Percentiles rank a stretch among this genome's conserved stretches.
Evolutionary conservation across 2,888 invertebrate genomes (phyloP).

Genomic region (Cosmorhoe ocellata): DNA sequence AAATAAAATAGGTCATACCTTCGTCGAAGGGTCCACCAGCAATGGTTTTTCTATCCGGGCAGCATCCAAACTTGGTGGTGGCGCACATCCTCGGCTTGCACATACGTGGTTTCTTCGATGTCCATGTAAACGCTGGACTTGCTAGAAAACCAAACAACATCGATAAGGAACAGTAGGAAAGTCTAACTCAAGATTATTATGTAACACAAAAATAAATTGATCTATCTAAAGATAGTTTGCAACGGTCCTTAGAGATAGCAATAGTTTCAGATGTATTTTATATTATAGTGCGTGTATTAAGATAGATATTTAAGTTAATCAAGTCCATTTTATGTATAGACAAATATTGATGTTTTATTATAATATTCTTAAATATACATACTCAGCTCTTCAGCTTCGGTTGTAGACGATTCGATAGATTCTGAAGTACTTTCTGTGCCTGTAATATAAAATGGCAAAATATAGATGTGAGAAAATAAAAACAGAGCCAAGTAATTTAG

Average conservation of each 20-base stretch:
- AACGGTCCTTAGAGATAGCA: too few relatives aligned
- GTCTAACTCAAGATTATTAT: too few relatives aligned
- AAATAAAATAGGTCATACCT: too few relatives aligned
- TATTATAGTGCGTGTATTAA: too few relatives aligned
- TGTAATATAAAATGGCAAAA: not conserved
- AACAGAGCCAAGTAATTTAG: not conserved
- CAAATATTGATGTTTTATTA: too few relatives aligned
- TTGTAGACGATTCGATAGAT: slow-evolving; percentile 17
- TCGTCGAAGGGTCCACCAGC: slow-evolving; percentile 92
- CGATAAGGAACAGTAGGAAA: slow-evolving; percentile 6
- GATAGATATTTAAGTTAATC: too few relatives aligned
- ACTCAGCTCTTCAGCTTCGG: slow-evolving; percentile 21
- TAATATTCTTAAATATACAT: slow-evolving; percentile 6
- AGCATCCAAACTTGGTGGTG: slow-evolving; percentile 89
- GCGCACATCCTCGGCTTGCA: slow-evolving; percentile 85
- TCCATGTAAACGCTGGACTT: slow-evolving; percentile 70
- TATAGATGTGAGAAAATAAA: not conserved
- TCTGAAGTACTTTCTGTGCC: slow-evolving; percentile 15
- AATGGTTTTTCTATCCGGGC: slow-evolving; percentile 88
- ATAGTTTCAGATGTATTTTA: too few relatives aligned
- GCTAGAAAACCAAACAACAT: slow-evolving; percentile 13
- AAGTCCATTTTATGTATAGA: too few relatives aligned
- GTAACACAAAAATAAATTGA: too few relatives aligned
- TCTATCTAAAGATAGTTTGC: too few relatives aligned
- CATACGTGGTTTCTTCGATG: slow-evolving; percentile 69